Percentiles rank a stretch among this genome's conserved stretches.
phyloP scores from a whole-genome alignment of 2,888 invertebrate genomes.

The Temnothorax ravouxi region DNA sequence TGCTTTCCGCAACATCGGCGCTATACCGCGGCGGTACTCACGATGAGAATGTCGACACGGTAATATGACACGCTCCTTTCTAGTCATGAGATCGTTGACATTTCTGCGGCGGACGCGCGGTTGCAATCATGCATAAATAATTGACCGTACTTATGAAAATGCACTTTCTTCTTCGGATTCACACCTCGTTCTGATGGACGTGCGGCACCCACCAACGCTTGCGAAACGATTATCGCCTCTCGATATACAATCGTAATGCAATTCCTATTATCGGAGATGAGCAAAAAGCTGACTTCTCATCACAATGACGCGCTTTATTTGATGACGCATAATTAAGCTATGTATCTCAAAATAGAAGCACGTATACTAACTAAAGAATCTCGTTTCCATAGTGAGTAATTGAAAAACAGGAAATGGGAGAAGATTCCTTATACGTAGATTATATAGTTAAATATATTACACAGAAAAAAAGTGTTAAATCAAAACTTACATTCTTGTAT shows the following conservation, averaged over 20 bases:
- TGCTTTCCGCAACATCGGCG: conserved; percentile 28
- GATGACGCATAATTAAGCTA: conserved; percentile 27
- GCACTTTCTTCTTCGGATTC: conserved; percentile 70
- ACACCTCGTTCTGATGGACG: conserved; percentile 51
- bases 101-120: conserved; percentile 60
- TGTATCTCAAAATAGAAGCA: conserved; percentile 2
- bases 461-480: too few relatives aligned
- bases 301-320: not conserved
- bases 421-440: not conserved
- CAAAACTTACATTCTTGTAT: too few relatives aligned
- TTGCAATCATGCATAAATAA: conserved; percentile 69
- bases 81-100: conserved; percentile 69
- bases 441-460: not conserved
- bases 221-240: conserved; percentile 37
- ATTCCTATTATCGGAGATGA: conserved; percentile 39
- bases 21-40: conserved; percentile 25
- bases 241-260: not conserved
- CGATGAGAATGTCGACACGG: conserved; percentile 25
- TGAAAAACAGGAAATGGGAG: conserved; percentile 14
- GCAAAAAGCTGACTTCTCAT: conserved; percentile 10
- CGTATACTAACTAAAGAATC: not conserved
- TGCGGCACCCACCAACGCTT: conserved; percentile 42
- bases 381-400: not conserved
- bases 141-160: conserved; percentile 66
- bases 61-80: conserved; percentile 58